Evolutionary conservation across 1,140 invertebrate species (phyloP), one percentile per base, ranked within the genome.

Genomic region (Meteorus sp.): DNA sequence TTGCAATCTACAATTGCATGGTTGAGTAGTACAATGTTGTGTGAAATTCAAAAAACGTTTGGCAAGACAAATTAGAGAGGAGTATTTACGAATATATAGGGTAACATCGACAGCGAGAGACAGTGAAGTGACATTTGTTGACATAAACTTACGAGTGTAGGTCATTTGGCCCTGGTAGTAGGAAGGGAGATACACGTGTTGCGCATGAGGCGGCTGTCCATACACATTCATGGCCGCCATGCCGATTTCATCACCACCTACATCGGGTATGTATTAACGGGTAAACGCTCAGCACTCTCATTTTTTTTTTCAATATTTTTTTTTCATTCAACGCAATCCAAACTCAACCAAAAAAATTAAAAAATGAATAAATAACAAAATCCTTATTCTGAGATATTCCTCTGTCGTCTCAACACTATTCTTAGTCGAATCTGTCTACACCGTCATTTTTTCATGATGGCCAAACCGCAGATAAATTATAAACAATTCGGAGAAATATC

Each of bases 151-250:
- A 90, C 88, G 83, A 81, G 85, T 87, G 71, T 87, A 87, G 76
- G 84, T 85, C 83, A 87, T 88, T 81, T 86, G 85, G 73, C 88
- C 88, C 77, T 90, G 87, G 83, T 85, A 89, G 84, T 87, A 89
- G 74, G 78, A 80, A 74, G 88, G 88, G 76, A 90, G 84, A 79
- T 90, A 89, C 74, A 90, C 85, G 78, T 89, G 87, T 81, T 89
- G 87, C 70, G 88, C 87, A 81, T 89, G 85, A 74, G 88, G 80
- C 64, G 88, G 88, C 78, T 85, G 82, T 72, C 85, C 85, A 74
- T 85, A 86, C 76, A 82, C 82, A 79, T 82, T 82, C 80, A 82
- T 82, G 67, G 85, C 83, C 69, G 85, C 85, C 72, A 85, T 83
- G 77, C 86, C 79, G 78, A 86, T 85, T 79, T 88, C 86, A 78